These are phyloP conservation scores for Salvator merianae DNA, from an alignment of 2,113 vertebrate species.

Conservation along the genomic window DNA sequence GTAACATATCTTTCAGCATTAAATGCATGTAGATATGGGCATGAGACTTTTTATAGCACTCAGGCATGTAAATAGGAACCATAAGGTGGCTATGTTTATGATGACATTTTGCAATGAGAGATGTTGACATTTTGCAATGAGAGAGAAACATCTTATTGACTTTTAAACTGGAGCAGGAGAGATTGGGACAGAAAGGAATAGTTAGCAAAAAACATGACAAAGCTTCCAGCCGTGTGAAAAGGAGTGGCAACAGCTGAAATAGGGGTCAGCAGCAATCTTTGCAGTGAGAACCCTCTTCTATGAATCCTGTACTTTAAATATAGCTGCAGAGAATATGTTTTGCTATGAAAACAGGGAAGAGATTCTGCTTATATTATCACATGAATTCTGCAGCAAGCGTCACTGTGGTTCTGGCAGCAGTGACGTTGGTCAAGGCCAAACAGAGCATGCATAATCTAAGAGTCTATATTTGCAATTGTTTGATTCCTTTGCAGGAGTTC, in stretches of 20 bases:
- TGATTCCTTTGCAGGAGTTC: background rate
- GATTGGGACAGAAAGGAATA: background rate
- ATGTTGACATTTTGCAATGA: background rate
- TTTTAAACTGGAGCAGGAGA: background rate
- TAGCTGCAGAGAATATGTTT: background rate
- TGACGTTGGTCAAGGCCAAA: background rate
- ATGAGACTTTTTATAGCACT: background rate
- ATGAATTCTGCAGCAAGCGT: background rate
- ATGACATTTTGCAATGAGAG: background rate
- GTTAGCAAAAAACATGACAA: background rate
- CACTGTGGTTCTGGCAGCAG: slow-evolving; percentile 17
- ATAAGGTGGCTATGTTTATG: too few relatives aligned
- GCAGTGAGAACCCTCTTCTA: slow-evolving; percentile 37
- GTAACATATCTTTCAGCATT: background rate
- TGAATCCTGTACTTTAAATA: slow-evolving; percentile 35
- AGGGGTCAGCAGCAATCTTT: background rate
- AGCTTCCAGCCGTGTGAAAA: background rate
- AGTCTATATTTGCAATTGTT: slow-evolving; percentile 10
- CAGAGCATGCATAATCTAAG: slow-evolving; percentile 12
- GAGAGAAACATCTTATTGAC: background rate
- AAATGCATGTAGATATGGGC: background rate
- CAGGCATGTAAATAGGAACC: background rate
- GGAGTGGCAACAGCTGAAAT: background rate
- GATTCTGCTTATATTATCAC: slow-evolving; percentile 34
- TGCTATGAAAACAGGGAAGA: slow-evolving; percentile 41